Conservation (phyloP, 2,888 invertebrate genomes). For the Rosalia funebris region DNA sequence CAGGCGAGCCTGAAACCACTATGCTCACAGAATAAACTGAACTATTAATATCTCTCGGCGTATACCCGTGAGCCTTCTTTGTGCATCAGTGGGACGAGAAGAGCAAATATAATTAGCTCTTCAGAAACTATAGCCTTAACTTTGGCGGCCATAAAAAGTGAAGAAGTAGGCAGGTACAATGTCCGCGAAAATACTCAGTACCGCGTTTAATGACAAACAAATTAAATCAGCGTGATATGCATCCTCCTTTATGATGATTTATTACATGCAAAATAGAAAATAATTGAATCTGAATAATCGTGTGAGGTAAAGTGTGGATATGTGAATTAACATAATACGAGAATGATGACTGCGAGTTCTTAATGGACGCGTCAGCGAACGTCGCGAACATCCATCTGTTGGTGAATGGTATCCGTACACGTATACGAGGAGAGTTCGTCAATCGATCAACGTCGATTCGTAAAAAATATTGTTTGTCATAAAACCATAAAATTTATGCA, state of each 20-base stretch:
- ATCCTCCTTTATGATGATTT: constrained; percentile 28
- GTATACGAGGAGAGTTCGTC: no score
- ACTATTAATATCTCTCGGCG: no score
- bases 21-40: no score
- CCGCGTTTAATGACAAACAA: constrained; percentile 27
- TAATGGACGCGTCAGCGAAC: constrained; percentile 5
- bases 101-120: not conserved
- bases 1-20: no score
- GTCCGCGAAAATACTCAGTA: not conserved
- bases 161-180: not conserved
- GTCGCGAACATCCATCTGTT: no score
- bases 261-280: constrained; percentile 30
- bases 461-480: no score
- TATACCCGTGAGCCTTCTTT: no score
- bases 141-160: not conserved
- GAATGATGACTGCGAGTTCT: constrained; percentile 31
- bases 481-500: no score
- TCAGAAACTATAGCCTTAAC: not conserved
- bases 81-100: no score
- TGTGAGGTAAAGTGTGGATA: constrained; percentile 31
- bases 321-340: constrained; percentile 28
- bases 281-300: constrained; percentile 29
- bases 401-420: no score
- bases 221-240: constrained; percentile 33
- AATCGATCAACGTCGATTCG: no score